Evolutionary conservation across 2,113 vertebrate species (phyloP).

Genomic region (Perca flavescens): DNA sequence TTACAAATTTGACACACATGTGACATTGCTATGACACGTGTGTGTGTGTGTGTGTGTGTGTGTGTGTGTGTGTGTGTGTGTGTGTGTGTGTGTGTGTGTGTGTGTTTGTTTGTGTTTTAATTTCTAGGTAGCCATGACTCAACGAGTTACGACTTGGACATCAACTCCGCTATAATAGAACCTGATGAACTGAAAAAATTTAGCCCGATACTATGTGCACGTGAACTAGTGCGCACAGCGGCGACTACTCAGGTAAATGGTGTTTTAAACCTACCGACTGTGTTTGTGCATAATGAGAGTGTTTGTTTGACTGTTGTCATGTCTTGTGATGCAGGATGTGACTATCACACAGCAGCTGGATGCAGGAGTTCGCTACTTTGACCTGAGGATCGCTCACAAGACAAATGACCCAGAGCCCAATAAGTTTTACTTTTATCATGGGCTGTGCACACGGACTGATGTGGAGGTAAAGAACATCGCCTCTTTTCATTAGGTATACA

Average conservation of each 20-base stretch:
- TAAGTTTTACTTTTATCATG: slow-evolving; percentile 67
- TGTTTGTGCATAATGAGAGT: not conserved
- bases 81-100: not conserved
- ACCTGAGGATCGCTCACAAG: slow-evolving; percentile 69
- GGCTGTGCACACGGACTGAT: slow-evolving; percentile 62
- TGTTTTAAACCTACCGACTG: not conserved
- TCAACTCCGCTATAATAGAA: slow-evolving; percentile 60
- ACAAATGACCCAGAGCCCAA: slow-evolving; percentile 48
- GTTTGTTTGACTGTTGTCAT: not conserved
- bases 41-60: not conserved
- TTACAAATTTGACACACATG: not conserved
- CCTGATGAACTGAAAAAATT: slow-evolving; percentile 50
- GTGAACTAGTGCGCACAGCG: slow-evolving; percentile 40
- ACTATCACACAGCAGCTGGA: slow-evolving; percentile 64
- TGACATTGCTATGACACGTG: not conserved
- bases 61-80: not conserved
- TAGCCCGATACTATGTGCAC: slow-evolving; percentile 44
- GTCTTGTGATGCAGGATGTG: slow-evolving; percentile 47
- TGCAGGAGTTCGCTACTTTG: slow-evolving; percentile 71
- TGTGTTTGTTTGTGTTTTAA: slow-evolving; percentile 5
- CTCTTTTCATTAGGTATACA: not conserved
- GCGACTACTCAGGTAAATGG: slow-evolving; percentile 60
- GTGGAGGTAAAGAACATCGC: slow-evolving; percentile 62
- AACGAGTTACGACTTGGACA: slow-evolving; percentile 72
- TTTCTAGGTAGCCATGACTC: slow-evolving; percentile 73